Conservation (phyloP, 1,140 invertebrate genomes). For the Anagrus nilaparvatae region DNA sequence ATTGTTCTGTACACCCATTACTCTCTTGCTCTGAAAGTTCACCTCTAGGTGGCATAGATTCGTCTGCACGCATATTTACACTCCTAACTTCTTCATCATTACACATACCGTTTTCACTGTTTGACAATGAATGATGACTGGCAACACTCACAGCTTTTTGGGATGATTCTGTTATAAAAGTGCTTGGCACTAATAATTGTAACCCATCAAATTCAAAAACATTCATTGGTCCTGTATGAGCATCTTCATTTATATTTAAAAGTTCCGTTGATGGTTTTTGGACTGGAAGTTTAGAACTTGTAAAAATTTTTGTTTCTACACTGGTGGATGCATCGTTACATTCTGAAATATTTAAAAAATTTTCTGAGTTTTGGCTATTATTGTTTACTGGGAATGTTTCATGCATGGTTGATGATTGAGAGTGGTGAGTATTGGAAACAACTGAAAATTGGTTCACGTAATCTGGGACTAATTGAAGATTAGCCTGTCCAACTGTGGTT, state of each 20-base stretch:
- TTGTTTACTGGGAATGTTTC: constrained; percentile 24
- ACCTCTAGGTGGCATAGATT: constrained; percentile 71
- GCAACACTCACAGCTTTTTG: constrained; percentile 40
- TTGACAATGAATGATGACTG: constrained; percentile 40
- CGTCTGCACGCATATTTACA: constrained; percentile 68
- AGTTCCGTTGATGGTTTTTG: constrained; percentile 36
- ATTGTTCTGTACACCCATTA: constrained; percentile 58
- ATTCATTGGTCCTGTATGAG: constrained; percentile 40
- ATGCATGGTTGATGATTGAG: constrained; percentile 17
- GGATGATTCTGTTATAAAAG: constrained; percentile 40
- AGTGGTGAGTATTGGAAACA: too few relatives aligned
- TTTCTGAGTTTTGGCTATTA: constrained; percentile 22
- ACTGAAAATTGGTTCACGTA: too few relatives aligned
- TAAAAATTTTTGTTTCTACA: constrained; percentile 31
- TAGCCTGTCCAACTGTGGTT: not conserved
- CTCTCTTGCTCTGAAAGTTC: constrained; percentile 75
- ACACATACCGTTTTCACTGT: constrained; percentile 44
- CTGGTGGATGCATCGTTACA: constrained; percentile 28
- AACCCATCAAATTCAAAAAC: constrained; percentile 41
- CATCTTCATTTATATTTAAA: constrained; percentile 39
- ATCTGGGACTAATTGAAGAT: too few relatives aligned
- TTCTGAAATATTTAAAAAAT: constrained; percentile 30
- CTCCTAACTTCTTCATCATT: constrained; percentile 49
- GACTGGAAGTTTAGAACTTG: constrained; percentile 24
- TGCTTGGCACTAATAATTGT: constrained; percentile 40